Evolutionary conservation across 2,113 vertebrate species (phyloP).

Genomic region (Andinoacara biseriatus): DNA sequence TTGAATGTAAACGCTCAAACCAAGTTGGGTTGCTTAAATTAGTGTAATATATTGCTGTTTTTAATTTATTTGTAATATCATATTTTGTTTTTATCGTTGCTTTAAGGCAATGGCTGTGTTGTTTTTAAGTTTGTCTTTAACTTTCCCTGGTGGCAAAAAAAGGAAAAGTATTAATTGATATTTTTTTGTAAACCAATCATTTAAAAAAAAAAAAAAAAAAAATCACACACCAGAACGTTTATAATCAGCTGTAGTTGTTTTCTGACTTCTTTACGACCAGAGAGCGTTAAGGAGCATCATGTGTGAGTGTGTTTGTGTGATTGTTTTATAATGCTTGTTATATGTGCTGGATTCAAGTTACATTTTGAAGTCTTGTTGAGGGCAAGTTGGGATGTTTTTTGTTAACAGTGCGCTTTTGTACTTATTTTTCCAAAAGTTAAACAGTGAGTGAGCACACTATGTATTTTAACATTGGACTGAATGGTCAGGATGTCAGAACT

Average conservation of each 20-base stretch:
- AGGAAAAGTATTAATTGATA: slow-evolving; percentile 1
- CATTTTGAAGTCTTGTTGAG: slow-evolving; percentile 1
- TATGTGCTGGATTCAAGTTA: slow-evolving; percentile 11
- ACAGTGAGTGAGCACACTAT: not conserved
- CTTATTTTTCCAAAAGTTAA: slow-evolving; percentile 41
- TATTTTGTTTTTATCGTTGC: slow-evolving; percentile 37
- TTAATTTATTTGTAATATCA: slow-evolving; percentile 66
- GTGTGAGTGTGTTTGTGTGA: slow-evolving; percentile 29
- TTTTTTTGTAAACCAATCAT: slow-evolving; percentile 18
- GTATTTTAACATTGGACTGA: not conserved
- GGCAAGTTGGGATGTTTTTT: slow-evolving; percentile 32
- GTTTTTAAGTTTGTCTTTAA: slow-evolving; percentile 28
- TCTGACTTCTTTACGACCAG: slow-evolving; percentile 17
- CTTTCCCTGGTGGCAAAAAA: slow-evolving; percentile 26
- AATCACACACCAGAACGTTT: slow-evolving; percentile 15
- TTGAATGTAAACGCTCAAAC: slow-evolving; percentile 53
- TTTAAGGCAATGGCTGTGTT: slow-evolving; percentile 17
- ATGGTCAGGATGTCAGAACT: slow-evolving; percentile 23
- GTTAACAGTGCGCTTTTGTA: slow-evolving; percentile 43
- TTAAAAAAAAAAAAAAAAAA: not conserved
- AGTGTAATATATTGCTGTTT: slow-evolving; percentile 60
- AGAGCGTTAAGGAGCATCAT: slow-evolving; percentile 18
- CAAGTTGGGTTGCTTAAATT: slow-evolving; percentile 30
- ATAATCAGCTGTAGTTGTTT: not conserved
- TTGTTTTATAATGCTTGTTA: slow-evolving; percentile 35